A percentile compares a stretch with the other conserved stretches of the same genome.
Conservation (phyloP, 1,140 invertebrate genomes). For the Meteorus sp. region DNA sequence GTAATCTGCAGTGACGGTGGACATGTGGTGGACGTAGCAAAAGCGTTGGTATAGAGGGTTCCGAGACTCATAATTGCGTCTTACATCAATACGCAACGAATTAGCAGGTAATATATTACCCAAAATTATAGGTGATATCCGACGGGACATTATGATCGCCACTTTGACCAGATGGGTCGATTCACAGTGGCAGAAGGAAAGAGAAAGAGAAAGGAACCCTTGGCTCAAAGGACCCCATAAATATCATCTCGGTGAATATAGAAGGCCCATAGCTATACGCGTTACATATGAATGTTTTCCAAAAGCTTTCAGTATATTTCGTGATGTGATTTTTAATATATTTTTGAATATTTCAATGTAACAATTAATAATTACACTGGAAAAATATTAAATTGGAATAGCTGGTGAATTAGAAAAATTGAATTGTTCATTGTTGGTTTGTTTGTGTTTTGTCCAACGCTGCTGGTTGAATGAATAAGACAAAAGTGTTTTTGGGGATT, state of each 20-base stretch:
- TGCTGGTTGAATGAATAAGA: too few species aligned
- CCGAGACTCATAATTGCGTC: conserved; percentile 55
- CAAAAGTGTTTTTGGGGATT: too few species aligned
- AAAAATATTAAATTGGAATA: too few species aligned
- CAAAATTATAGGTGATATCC: conserved; percentile 59
- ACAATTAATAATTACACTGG: too few species aligned
- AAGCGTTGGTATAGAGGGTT: conserved; percentile 22
- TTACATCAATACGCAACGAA: conserved; percentile 55
- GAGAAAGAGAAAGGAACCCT: too few species aligned
- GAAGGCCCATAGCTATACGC: conserved; percentile 38
- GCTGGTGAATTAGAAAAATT: too few species aligned
- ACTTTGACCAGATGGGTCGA: conserved; percentile 55
- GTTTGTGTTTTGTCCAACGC: too few species aligned
- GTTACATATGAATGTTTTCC: conserved; percentile 34
- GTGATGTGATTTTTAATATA: too few species aligned
- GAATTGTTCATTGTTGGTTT: too few species aligned
- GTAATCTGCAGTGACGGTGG: conserved; percentile 23
- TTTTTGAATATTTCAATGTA: too few species aligned
- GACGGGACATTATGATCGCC: conserved; percentile 54
- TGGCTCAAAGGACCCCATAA: conserved; percentile 54
- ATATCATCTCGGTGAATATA: conserved; percentile 32
- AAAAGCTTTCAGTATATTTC: neutral
- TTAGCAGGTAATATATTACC: conserved; percentile 60
- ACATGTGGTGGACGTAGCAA: conserved; percentile 50
- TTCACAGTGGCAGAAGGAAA: conserved; percentile 24